Base-by-base conservation (phyloP, 1,140 invertebrate genomes). In the Hylaeus anthracinus region DNA sequence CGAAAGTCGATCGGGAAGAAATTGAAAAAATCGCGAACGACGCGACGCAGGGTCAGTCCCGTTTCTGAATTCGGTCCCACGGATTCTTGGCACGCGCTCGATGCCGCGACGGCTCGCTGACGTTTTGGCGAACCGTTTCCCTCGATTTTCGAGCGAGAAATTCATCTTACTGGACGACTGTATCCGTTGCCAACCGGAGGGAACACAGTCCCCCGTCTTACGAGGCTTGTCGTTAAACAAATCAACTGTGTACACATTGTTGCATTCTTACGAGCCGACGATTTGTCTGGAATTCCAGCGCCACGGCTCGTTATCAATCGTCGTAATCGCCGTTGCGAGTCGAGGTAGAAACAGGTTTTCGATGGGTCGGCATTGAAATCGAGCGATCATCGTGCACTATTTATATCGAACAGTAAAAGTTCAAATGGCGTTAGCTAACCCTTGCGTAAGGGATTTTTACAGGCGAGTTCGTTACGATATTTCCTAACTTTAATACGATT, bases 41-140 rank as follows among this genome's bases (percentile, higher is more conserved):
- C 43, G 73, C 14, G 53, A 66, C 51, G 45, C 51, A 72, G 75
- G 84, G 72, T 88, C 74, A 78, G 43, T 55, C 14, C 67, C 67
- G 65, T 63, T 43, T n/a, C 15, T 43, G 41, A 45, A 26, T 56
- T 66, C 10, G 41, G 41, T 76, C 53, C 37, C 83, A 53, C 63
- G 69, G 48, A 86, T 85, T 86, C 78, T 87, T 89, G 87, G 87
- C 88, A 84, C 15, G 26, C 26, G 26, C 26, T 26, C 81, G 71
- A 15, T 53, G 56, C 74, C 55, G 4, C 39, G 12, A 14, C 8
- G n/a, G 1, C 56, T 56, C 48, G 69, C 71, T 67, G 69, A 72
- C 64, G 12, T 81, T 84, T 85, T 61, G 63, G 61, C 55, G 5
- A 67, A 67, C 51, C 56, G 39, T 39, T 66, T 60, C 53, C n/a